Percentiles rank a stretch among this genome's conserved stretches.
Evolutionary conservation across 2,113 vertebrate genomes (phyloP).

Genomic region (Tenrec ecaudatus): DNA sequence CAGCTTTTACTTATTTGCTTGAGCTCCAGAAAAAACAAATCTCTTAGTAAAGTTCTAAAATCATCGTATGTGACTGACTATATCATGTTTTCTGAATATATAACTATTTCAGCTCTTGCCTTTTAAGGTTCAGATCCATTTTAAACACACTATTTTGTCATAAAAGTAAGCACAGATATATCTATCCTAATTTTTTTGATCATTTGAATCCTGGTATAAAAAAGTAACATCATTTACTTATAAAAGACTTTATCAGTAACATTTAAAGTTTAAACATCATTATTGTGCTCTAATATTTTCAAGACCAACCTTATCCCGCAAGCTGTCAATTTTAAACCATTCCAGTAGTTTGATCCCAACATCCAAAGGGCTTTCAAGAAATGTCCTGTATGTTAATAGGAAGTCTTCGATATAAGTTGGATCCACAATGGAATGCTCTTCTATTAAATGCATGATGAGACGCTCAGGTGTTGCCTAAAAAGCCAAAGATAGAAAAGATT

Average conservation of each 20-base stretch:
- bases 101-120: not conserved
- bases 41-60: slow-evolving; percentile 26
- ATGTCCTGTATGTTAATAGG: slow-evolving; percentile 96
- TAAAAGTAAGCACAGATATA: not conserved
- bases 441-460: slow-evolving; percentile 97
- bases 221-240: slow-evolving; percentile 5
- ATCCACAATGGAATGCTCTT: slow-evolving; percentile 98
- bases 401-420: slow-evolving; percentile 99
- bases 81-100: slow-evolving; percentile 6
- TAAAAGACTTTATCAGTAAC: slow-evolving; percentile 51
- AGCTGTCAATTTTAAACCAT: slow-evolving; percentile 95
- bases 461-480: slow-evolving; percentile 95
- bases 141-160: not conserved
- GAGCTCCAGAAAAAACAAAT: slow-evolving; percentile 12
- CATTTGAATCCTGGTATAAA: slow-evolving; percentile 35
- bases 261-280: slow-evolving; percentile 54
- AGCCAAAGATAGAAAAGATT: slow-evolving; percentile 44
- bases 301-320: slow-evolving; percentile 94
- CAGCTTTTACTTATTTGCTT: slow-evolving; percentile 15
- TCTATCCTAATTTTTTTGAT: not conserved
- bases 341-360: slow-evolving; percentile 96
- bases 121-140: not conserved
- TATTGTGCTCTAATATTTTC: not conserved
- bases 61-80: not conserved
- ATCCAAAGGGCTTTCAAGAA: slow-evolving; percentile 95